Conservation (phyloP, 2,797 vertebrate species). For the Philypnodon macrostomus region DNA sequence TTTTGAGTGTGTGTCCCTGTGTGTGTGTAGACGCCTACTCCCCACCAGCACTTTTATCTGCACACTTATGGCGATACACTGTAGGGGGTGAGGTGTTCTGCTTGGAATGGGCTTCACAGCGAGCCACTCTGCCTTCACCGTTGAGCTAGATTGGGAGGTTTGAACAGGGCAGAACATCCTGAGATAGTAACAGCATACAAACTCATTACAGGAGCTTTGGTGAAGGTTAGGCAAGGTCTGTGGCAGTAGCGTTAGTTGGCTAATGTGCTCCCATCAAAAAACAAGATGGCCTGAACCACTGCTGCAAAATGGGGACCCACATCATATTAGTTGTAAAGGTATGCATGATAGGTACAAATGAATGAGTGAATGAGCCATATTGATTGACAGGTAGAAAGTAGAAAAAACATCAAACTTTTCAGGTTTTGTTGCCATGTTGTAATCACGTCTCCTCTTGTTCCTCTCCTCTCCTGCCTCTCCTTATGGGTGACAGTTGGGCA, state of each 20-base stretch:
- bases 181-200: constrained; percentile 13
- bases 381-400: constrained; percentile 35
- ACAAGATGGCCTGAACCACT: no score
- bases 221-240: constrained; percentile 9
- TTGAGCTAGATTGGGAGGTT: constrained; percentile 17
- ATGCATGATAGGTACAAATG: no score
- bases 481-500: constrained; percentile 56
- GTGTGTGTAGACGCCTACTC: constrained; percentile 33
- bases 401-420: constrained; percentile 8
- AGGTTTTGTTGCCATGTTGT: constrained; percentile 44
- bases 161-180: constrained; percentile 22
- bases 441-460: constrained; percentile 42
- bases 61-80: constrained; percentile 60
- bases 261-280: no score
- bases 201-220: neutral
- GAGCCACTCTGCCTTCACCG: constrained; percentile 36
- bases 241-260: no score
- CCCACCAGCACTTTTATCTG: constrained; percentile 62
- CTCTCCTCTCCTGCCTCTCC: constrained; percentile 43
- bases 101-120: constrained; percentile 46
- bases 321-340: no score
- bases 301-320: no score
- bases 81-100: constrained; percentile 34
- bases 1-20: constrained; percentile 15
- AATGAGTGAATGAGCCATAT: no score